Conservation (phyloP, 1,140 invertebrate genomes). For the Achroia grisella region DNA sequence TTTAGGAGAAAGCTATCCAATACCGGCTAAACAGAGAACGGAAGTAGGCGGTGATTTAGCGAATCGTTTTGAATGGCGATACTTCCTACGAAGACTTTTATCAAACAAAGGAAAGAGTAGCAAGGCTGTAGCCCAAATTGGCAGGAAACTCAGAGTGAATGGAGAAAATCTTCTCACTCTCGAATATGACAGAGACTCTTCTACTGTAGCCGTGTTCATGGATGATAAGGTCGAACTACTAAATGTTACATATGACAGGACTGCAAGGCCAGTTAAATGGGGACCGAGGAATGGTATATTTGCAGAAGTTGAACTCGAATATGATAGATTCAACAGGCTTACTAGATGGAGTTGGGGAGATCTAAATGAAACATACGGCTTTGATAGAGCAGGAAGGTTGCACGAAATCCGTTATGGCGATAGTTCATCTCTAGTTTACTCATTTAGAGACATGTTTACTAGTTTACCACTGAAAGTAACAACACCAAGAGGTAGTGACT, state of each 20-base stretch:
- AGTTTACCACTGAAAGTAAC: constrained; percentile 92
- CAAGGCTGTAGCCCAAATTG: constrained; percentile 86
- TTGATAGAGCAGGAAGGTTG: constrained; percentile 89
- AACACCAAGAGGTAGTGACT: constrained; percentile 93
- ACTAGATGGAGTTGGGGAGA: constrained; percentile 95
- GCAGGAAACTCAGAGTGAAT: constrained; percentile 89
- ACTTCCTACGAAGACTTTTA: constrained; percentile 84
- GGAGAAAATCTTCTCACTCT: constrained; percentile 93
- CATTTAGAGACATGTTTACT: constrained; percentile 91
- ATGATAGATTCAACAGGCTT: constrained; percentile 92
- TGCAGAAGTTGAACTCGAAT: constrained; percentile 91
- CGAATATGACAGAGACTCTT: constrained; percentile 92
- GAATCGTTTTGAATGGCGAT: constrained; percentile 96
- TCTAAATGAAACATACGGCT: constrained; percentile 89
- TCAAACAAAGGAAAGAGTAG: constrained; percentile 76
- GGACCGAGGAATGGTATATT: constrained; percentile 89
- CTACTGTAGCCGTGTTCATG: constrained; percentile 92
- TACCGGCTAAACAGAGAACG: constrained; percentile 91
- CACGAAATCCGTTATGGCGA: constrained; percentile 92
- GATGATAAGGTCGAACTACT: constrained; percentile 91
- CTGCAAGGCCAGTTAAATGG: constrained; percentile 92
- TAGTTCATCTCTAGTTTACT: constrained; percentile 88
- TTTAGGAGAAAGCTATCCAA: constrained; percentile 90
- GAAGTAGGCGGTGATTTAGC: constrained; percentile 92
- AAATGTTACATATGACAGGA: constrained; percentile 93